A percentile compares a stretch with the other conserved stretches of the same genome.
These are phyloP conservation scores for Austrofundulus limnaeus DNA, from an alignment of 2,113 vertebrate species.

Conservation along the genomic window DNA sequence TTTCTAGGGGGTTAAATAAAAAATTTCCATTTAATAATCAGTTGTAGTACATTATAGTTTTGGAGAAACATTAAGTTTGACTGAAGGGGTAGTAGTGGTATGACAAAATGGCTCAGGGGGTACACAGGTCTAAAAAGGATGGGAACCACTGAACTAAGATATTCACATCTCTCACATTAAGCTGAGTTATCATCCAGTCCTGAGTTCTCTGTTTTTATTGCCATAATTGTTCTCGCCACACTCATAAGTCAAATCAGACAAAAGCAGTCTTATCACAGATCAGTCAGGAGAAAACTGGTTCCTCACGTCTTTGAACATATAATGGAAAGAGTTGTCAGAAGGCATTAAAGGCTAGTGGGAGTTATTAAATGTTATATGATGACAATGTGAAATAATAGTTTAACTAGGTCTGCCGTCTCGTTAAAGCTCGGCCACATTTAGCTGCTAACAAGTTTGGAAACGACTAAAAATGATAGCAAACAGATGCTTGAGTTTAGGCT, in stretches of 20 bases:
- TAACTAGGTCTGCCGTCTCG: slow-evolving; percentile 23
- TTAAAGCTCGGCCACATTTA: slow-evolving; percentile 35
- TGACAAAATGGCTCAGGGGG: too few relatives aligned
- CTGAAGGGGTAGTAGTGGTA: too few relatives aligned
- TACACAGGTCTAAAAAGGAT: too few relatives aligned
- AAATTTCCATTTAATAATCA: too few relatives aligned
- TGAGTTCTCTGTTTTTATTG: neutral
- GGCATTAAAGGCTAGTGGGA: slow-evolving; percentile 26
- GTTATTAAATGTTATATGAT: slow-evolving; percentile 44
- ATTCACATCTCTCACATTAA: neutral
- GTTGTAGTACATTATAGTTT: too few relatives aligned
- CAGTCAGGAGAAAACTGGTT: neutral
- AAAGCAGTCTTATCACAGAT: slow-evolving; percentile 19
- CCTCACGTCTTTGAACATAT: slow-evolving; percentile 27
- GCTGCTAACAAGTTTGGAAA: slow-evolving; percentile 9
- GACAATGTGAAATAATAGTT: slow-evolving; percentile 33
- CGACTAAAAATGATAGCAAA: neutral
- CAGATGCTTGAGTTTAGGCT: neutral
- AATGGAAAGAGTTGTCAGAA: slow-evolving; percentile 38
- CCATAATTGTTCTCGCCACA: neutral
- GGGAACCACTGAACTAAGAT: neutral
- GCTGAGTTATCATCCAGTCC: neutral
- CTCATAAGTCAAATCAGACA: slow-evolving; percentile 21
- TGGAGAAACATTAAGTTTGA: too few relatives aligned
- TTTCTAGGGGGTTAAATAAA: too few relatives aligned